These are phyloP conservation scores for Calephelis virginiensis DNA, from an alignment of 1,140 invertebrate species.

Conservation along the genomic window DNA sequence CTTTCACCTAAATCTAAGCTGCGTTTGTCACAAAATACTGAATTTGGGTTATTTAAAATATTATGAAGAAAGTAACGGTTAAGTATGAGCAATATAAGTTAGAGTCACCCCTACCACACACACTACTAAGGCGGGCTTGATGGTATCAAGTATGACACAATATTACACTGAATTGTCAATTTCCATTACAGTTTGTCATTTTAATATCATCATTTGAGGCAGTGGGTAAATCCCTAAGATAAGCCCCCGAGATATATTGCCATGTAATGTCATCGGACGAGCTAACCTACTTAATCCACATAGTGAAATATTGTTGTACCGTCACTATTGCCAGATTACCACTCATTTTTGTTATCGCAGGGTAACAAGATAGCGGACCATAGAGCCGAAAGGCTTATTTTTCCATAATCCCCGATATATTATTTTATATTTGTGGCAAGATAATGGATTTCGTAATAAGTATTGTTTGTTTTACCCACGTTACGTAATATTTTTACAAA, in stretches of 20 bases:
- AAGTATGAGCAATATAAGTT: too few species aligned
- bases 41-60: too few species aligned
- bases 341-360: conserved; percentile 16
- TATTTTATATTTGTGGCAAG: not conserved
- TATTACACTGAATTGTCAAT: conserved; percentile 7
- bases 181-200: conserved; percentile 13
- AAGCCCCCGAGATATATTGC: conserved; percentile 18
- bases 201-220: conserved; percentile 17
- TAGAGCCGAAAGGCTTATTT: conserved; percentile 17
- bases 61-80: too few species aligned
- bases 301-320: conserved; percentile 17
- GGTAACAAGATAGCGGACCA: conserved; percentile 19
- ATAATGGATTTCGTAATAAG: not conserved
- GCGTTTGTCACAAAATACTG: too few species aligned
- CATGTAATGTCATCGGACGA: conserved; percentile 16
- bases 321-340: conserved; percentile 18
- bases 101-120: too few species aligned
- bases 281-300: conserved; percentile 20
- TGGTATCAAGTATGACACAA: not conserved
- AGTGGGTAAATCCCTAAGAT: conserved; percentile 19
- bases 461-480: too few species aligned
- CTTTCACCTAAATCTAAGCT: too few species aligned
- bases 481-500: too few species aligned
- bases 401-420: conserved; percentile 20
- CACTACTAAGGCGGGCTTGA: not conserved